Evolutionary conservation across 2,888 invertebrate species (phyloP).

Genomic region (Schizotus pectinicornis): DNA sequence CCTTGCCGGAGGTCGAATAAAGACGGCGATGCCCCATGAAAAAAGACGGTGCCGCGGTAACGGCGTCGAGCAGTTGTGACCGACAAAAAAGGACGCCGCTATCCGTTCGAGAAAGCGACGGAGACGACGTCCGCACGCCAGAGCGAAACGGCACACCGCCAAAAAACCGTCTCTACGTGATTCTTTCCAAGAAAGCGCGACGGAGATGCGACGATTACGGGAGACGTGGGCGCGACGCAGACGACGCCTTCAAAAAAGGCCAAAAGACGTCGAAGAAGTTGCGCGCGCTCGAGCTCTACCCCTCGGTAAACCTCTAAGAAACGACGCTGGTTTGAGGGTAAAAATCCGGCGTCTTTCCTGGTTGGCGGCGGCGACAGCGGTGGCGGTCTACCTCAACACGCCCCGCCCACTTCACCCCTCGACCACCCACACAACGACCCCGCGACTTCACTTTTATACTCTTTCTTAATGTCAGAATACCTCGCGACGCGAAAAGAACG

Average conservation of each 20-base stretch:
- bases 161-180: conserved; percentile 31
- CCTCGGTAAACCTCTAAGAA: conserved; percentile 62
- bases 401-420: conserved; percentile 55
- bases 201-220: conserved; percentile 19
- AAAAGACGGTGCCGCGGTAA: conserved; percentile 30
- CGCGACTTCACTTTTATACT: conserved; percentile 56
- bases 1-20: no score
- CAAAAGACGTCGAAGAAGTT: conserved; percentile 54
- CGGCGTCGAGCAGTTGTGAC: conserved; percentile 32
- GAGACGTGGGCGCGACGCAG: conserved; percentile 36
- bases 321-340: conserved; percentile 62
- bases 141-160: conserved; percentile 27
- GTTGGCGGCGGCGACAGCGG: conserved; percentile 60
- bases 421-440: conserved; percentile 49
- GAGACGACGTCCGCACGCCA: conserved; percentile 27
- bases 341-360: conserved; percentile 62
- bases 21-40: conserved; percentile 15
- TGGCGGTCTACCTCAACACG: conserved; percentile 62
- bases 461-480: conserved; percentile 59
- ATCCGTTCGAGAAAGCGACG: conserved; percentile 26
- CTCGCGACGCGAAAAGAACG: conserved; percentile 58
- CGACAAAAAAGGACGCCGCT: conserved; percentile 42
- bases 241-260: conserved; percentile 46
- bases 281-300: conserved; percentile 55
- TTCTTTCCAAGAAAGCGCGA: conserved; percentile 41